Base-by-base conservation (phyloP, 2,888 invertebrate species). In the Sphinx pinastri region DNA sequence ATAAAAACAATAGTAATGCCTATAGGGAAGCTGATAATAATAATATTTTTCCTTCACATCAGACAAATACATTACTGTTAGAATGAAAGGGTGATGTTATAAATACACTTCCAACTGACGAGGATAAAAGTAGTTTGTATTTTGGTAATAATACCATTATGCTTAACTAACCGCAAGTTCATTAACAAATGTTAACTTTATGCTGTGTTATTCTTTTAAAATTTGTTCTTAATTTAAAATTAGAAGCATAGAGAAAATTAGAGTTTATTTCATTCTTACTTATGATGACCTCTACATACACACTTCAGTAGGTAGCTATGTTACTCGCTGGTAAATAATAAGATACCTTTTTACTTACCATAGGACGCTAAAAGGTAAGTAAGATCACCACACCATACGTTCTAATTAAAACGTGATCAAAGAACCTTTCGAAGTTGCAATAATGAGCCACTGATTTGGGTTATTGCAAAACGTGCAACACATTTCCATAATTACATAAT, bases 61-160 rank as follows among this genome's bases (percentile, higher is more conserved):
- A 12, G 74, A 73, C 75, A 74, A 72, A 77, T 76, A 83, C 79
- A 76, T 74, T 68, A 70, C 71, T 81, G 82, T 83, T 75, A 75
- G 76, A 70, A 76, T 14, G 71, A 75, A 73, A 59, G 72, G 74
- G 73, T 74, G 55, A 52, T 69, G 38, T 55, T 63, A 68, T 67
- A 59, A 67, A 69, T 69, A 70, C 69, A 67, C 8, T 25, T 8
- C 49, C 13, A n/a, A 52, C 0, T 31, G 60, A 16, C 16, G 8
- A 25, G 49, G 19, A 63, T 49, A 63, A 63, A 49, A 63, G 47
- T 11, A 49, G 63, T 60, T 45, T 14, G n/a, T 63, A 49, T 49
- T 63, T 12, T 45, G 2, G 49, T 63, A 63, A 47, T 63, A 63
- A 47, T 60, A 38, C 14, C 58, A 60, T 45, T 54, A 54, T 16